Base-by-base conservation (phyloP, 2,888 invertebrate genomes). In the Coelinius sp. region DNA sequence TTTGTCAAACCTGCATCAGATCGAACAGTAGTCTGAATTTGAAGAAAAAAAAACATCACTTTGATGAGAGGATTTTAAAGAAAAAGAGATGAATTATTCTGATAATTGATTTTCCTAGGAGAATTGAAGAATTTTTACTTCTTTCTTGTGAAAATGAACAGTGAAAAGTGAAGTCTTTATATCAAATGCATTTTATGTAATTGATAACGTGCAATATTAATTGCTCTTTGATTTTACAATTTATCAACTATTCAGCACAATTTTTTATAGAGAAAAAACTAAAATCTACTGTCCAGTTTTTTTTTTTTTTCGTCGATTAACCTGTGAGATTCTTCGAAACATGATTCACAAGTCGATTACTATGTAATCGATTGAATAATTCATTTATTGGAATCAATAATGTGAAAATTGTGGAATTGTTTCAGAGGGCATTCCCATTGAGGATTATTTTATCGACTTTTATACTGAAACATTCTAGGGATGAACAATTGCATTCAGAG, bases 1-100 rank as follows among this genome's bases (percentile, higher is more conserved):
- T 76, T 84, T 64, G 76, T 82, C 64, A 84, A 84, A 73, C 70
- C 77, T 70, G 73, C 75, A 25, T 52, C 74, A 25, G 79, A 80
- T 64, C 77, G 80, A 66, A 46, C 70, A 20, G 46, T 74, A 27
- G 56, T 35, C n/a, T 53, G 24, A 53, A 12, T 8, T 12, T 12
- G 20, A 8, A 12, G 24, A 52, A 2, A 52, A 25, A 59, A 53
- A 53, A 59, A 59, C 10, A 56, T 53, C 25, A n/a, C 7, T 20
- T 22, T 3, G 25, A 31, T 24, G 25, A 56, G 14, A 56, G 31
- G 14, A 56, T 56, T 56, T 53, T 56, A 41, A 14, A 5, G 41
- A 41, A 41, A 14, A 59, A 22, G 27, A 27, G 6, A n/a, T n/a
- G n/a, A 31, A 31, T 31, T 31, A 4, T 6, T 31, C 8, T 6